These are phyloP conservation scores for Apotomis turbidana DNA, from an alignment of 2,888 invertebrate species.

Conservation along the genomic window DNA sequence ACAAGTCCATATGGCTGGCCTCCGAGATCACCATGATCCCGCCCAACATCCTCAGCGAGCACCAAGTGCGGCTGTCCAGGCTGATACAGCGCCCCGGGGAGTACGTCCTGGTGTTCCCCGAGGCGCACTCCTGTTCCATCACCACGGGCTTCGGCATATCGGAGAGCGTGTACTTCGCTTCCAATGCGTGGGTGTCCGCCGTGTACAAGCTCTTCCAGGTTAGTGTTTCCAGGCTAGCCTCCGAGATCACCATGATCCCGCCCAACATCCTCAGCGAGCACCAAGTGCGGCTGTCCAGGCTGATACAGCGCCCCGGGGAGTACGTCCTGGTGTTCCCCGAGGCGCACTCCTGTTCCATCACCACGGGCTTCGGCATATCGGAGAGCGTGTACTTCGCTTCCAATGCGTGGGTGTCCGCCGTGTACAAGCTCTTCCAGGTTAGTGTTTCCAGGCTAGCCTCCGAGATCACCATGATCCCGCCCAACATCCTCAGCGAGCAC, in stretches of 20 bases:
- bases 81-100: conserved; percentile 94
- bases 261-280: conserved; percentile 89
- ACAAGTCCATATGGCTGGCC: conserved; percentile 93
- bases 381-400: conserved; percentile 97
- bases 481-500: conserved; percentile 88
- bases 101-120: conserved; percentile 94
- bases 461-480: conserved; percentile 97
- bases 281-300: conserved; percentile 90
- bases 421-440: conserved; percentile 89
- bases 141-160: conserved; percentile 95
- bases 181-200: conserved; percentile 89
- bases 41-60: conserved; percentile 88
- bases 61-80: conserved; percentile 90
- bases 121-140: conserved; percentile 93
- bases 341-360: conserved; percentile 94
- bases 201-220: conserved; percentile 90
- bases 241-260: conserved; percentile 97
- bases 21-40: conserved; percentile 97
- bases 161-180: conserved; percentile 96
- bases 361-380: conserved; percentile 94
- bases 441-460: conserved; percentile 89
- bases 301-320: conserved; percentile 93
- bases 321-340: conserved; percentile 94
- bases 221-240: conserved; percentile 88
- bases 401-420: conserved; percentile 89